phyloP scores from a whole-genome alignment of 2,797 vertebrate genomes.

The Cossypha niveicapilla region DNA sequence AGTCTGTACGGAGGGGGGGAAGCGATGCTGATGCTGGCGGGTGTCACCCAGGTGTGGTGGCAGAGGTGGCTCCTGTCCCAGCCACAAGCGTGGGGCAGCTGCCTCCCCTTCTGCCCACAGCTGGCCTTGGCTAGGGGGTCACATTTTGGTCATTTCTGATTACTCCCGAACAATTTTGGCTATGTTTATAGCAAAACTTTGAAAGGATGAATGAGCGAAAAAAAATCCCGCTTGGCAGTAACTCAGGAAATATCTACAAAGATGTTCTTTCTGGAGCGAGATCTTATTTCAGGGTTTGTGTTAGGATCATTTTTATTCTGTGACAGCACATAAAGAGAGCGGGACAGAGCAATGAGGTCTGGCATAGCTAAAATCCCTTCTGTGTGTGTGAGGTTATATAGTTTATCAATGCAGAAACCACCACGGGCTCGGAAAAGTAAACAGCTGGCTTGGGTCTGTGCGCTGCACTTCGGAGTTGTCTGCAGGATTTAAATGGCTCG shows the following conservation, averaged over 20 bases:
- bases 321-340: conserved; percentile 38
- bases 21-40: accelerated
- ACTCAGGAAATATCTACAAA: conserved; percentile 51
- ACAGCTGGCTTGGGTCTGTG: conserved; percentile 52
- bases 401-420: conserved; percentile 66
- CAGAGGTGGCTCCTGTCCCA: background rate
- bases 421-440: conserved; percentile 51
- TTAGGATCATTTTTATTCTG: conserved; percentile 48
- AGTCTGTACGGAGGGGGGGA: accelerated
- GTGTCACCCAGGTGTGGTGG: background rate
- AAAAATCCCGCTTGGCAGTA: conserved; percentile 43
- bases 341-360: conserved; percentile 33
- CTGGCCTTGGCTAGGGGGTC: background rate
- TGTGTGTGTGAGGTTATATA: conserved; percentile 58
- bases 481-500: conserved; percentile 26
- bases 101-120: background rate
- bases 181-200: conserved; percentile 53
- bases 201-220: conserved; percentile 49
- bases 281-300: conserved; percentile 47
- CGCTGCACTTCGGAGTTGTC: background rate
- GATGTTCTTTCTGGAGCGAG: conserved; percentile 47
- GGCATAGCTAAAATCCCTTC: conserved; percentile 51
- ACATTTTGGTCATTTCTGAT: conserved; percentile 54
- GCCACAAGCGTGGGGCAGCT: accelerated
- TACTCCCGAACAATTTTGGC: conserved; percentile 35